These are phyloP conservation scores for Pipra filicauda DNA, from an alignment of 2,113 vertebrate species.

Conservation along the genomic window DNA sequence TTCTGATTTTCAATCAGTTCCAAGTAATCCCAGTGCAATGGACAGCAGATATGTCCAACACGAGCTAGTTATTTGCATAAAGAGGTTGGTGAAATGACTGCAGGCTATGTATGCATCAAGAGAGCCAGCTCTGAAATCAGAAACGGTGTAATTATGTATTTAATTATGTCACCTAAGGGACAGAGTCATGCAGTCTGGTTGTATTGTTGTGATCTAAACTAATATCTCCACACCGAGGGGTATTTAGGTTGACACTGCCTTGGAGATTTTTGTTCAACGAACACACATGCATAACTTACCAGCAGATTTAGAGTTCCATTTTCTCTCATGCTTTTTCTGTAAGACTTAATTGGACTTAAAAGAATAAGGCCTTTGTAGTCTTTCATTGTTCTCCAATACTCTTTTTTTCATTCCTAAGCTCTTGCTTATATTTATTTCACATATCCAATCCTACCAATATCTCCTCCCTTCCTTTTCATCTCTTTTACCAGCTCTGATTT, in stretches of 20 bases:
- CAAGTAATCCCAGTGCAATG: background rate
- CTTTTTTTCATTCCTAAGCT: background rate
- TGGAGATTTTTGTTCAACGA: background rate
- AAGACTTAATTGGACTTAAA: background rate
- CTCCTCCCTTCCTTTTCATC: background rate
- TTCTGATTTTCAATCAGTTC: background rate
- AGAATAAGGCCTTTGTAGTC: accelerated
- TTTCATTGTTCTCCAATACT: background rate
- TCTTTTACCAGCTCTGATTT: background rate
- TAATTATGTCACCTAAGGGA: conserved; percentile 26
- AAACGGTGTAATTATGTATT: background rate
- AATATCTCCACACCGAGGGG: background rate
- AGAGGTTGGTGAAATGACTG: background rate
- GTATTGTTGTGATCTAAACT: background rate
- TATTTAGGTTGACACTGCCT: background rate
- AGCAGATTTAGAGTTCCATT: background rate
- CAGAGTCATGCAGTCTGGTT: background rate
- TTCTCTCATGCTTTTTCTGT: background rate
- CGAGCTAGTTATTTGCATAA: background rate
- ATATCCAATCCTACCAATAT: background rate
- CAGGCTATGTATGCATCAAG: background rate
- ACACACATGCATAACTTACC: background rate
- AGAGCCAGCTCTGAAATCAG: background rate
- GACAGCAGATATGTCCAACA: background rate
- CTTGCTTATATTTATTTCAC: background rate